phyloP scores from a whole-genome alignment of 2,113 vertebrate genomes.

The Cacatua alba region DNA sequence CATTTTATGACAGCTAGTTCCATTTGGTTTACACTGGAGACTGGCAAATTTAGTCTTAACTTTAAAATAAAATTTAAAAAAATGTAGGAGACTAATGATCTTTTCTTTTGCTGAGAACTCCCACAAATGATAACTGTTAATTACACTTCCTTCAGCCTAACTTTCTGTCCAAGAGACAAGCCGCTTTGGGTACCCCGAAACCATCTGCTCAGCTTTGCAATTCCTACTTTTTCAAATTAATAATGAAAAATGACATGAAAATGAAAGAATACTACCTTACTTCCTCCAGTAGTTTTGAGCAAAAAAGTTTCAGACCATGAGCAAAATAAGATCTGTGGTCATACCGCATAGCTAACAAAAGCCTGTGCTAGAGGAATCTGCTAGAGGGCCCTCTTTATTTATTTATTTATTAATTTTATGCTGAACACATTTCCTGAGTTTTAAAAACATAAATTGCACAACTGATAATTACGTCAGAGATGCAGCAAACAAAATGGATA shows the following conservation, averaged over 20 bases:
- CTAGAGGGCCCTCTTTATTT: not conserved
- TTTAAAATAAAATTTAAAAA: slow-evolving; percentile 15
- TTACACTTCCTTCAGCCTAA: not conserved
- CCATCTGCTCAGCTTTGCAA: not conserved
- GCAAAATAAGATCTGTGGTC: not conserved
- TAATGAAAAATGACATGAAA: not conserved
- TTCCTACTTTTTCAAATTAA: not conserved
- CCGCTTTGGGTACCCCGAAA: not conserved
- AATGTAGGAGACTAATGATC: not conserved
- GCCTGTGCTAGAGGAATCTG: not conserved
- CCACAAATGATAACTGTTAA: not conserved
- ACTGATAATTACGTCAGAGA: not conserved
- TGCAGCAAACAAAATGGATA: not conserved
- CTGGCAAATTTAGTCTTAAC: slow-evolving; percentile 53
- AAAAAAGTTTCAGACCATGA: not conserved
- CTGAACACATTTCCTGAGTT: not conserved
- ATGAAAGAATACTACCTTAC: not conserved
- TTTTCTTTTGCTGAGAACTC: slow-evolving; percentile 46
- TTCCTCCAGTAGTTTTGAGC: not conserved
- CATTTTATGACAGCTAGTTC: slow-evolving; percentile 5
- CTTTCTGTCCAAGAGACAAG: not conserved
- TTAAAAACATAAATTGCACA: not conserved
- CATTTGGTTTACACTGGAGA: slow-evolving; percentile 16
- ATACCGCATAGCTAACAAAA: not conserved
- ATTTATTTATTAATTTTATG: not conserved